A percentile compares a stretch with the other conserved stretches of the same genome.
Evolutionary conservation across 92 coral and sea anemone species (phyloP).

Genomic region (Bergia sp.): DNA sequence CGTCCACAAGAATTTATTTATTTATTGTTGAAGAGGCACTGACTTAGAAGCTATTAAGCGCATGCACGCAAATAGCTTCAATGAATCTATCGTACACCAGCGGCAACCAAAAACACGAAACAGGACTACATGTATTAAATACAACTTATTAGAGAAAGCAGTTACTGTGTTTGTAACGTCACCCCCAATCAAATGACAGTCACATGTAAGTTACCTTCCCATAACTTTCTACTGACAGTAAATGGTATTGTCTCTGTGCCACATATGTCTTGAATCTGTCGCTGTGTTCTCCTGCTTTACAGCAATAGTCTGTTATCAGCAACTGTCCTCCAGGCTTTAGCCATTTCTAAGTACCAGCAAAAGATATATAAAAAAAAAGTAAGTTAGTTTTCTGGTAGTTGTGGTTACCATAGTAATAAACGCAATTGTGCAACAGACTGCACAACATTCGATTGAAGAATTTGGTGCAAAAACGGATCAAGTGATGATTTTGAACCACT

Average conservation of each 20-base stretch:
- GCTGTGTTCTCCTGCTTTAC: conserved; percentile 70
- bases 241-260: conserved; percentile 78
- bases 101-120: too few relatives aligned
- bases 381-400: not conserved
- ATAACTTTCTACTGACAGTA: conserved; percentile 71
- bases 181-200: not conserved
- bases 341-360: conserved; percentile 75
- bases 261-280: conserved; percentile 81
- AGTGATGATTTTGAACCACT: too few relatives aligned
- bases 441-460: too few relatives aligned
- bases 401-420: too few relatives aligned
- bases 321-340: conserved; percentile 96
- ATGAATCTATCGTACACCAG: too few relatives aligned
- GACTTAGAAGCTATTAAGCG: too few relatives aligned
- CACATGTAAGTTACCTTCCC: conserved; percentile 75
- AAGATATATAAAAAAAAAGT: not conserved
- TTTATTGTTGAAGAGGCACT: too few relatives aligned
- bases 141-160: not conserved
- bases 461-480: too few relatives aligned
- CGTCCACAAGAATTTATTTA: too few relatives aligned
- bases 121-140: too few relatives aligned
- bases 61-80: too few relatives aligned
- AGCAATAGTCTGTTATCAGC: conserved; percentile 88
- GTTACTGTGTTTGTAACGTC: not conserved
- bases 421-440: too few relatives aligned